A percentile compares a stretch with the other conserved stretches of the same genome.
Conservation (phyloP, 2,113 vertebrate genomes). For the Esox niger region DNA sequence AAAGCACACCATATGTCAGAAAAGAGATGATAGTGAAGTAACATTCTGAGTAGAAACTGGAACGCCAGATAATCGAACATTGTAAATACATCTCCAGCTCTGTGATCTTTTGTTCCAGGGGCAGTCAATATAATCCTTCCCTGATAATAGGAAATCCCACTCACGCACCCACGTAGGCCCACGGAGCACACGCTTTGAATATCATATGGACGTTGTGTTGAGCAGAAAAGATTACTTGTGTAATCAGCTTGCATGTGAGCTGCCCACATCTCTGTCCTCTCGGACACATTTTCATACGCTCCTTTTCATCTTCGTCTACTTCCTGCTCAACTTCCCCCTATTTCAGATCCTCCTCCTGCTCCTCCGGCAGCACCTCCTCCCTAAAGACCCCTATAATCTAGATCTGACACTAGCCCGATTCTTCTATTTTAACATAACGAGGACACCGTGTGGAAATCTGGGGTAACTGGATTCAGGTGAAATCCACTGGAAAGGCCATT, state of each 20-base stretch:
- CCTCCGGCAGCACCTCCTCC: background rate
- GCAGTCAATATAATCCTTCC: conserved; percentile 21
- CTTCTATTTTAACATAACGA: background rate
- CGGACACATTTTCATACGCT: no score
- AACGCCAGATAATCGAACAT: background rate
- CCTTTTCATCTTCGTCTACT: background rate
- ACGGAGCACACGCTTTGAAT: conserved; percentile 38
- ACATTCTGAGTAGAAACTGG: background rate
- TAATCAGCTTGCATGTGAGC: conserved; percentile 1
- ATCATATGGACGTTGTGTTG: conserved; percentile 39
- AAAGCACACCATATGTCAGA: background rate
- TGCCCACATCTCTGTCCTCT: no score
- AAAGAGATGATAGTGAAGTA: background rate
- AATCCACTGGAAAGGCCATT: no score
- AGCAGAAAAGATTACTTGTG: conserved; percentile 33
- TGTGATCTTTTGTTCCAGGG: conserved; percentile 1
- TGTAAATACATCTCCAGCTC: conserved; percentile 8
- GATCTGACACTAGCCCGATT: background rate
- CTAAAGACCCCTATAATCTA: background rate
- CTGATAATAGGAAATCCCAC: background rate
- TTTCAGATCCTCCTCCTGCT: no score
- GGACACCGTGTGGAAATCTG: conserved; percentile 30
- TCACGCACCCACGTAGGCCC: conserved; percentile 2
- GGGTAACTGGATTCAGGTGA: background rate
- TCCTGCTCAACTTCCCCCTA: no score